Conservation (phyloP, 37 sponge, comb jelly and placozoan species). For the Cladorhizidae sp. region DNA sequence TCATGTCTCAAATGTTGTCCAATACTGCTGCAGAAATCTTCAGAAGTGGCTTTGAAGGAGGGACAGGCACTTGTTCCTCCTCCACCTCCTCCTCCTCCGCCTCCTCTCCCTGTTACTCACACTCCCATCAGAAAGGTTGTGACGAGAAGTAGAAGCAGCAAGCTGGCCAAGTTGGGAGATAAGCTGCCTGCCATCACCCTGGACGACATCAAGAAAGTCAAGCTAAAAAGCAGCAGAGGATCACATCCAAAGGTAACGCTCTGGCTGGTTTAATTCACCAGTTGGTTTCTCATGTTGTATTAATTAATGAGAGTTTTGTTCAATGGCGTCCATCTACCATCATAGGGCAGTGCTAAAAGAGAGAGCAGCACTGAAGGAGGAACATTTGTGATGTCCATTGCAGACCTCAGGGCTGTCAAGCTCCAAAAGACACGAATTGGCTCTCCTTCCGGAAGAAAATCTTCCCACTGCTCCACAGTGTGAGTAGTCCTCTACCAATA, state of each 20-base stretch:
- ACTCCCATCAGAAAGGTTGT: neutral
- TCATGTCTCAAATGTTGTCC: no score
- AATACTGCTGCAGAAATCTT: no score
- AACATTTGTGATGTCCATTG: conserved; percentile 44
- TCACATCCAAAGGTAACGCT: neutral
- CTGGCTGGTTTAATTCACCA: no score
- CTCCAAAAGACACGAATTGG: conserved; percentile 24
- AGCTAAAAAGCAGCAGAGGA: conserved; percentile 24
- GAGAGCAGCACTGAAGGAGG: neutral
- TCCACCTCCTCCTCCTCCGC: conserved; percentile 76
- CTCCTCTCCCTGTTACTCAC: conserved; percentile 52
- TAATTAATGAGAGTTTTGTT: neutral
- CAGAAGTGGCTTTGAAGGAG: no score
- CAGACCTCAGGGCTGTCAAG: conserved; percentile 44
- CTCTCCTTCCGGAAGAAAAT: neutral
- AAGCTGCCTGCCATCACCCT: conserved; percentile 39
- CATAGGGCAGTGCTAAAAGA: neutral
- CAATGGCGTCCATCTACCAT: neutral
- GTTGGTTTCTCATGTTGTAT: neutral
- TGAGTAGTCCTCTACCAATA: no score
- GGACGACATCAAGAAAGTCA: conserved; percentile 44
- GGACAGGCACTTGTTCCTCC: no score
- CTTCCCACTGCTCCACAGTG: neutral
- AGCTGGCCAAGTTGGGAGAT: conserved; percentile 2
- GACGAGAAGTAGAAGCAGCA: conserved; percentile 24